A percentile compares a stretch with the other conserved stretches of the same genome.
Evolutionary conservation across 2,797 vertebrate genomes (phyloP).

Genomic region (Sebastes matsubarae): DNA sequence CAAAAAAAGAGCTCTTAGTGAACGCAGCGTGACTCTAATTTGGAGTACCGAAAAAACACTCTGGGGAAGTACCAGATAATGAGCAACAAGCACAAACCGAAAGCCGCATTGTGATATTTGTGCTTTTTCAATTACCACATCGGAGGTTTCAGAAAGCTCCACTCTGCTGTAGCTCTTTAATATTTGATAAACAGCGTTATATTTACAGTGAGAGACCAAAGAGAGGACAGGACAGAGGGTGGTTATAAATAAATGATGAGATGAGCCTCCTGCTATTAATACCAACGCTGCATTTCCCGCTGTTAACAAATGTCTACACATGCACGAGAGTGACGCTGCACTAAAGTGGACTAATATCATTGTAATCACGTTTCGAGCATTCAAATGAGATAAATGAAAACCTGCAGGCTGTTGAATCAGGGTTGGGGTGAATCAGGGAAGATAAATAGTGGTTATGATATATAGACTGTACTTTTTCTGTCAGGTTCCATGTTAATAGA

Average conservation of each 20-base stretch:
- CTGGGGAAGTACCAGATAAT: conserved; percentile 29
- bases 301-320: conserved; percentile 12
- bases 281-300: neutral
- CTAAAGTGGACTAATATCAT: neutral
- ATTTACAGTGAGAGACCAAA: conserved; percentile 59
- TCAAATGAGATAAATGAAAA: neutral
- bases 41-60: neutral
- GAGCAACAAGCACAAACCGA: neutral
- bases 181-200: conserved; percentile 59
- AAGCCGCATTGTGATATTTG: neutral
- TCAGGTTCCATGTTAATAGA: neutral
- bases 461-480: fast-evolving
- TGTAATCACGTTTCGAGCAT: neutral
- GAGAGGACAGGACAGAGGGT: conserved; percentile 33
- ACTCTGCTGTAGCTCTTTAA: conserved; percentile 33
- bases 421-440: neutral
- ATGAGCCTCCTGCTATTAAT: conserved; percentile 31
- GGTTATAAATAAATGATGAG: conserved; percentile 66
- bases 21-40: conserved; percentile 24
- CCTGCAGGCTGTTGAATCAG: neutral
- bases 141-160: neutral
- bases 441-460: neutral
- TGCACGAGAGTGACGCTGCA: neutral
- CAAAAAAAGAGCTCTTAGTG: conserved; percentile 12
- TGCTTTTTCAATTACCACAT: conserved; percentile 1